Base-by-base conservation (phyloP, 2,888 invertebrate genomes). In the Muscina levida region DNA sequence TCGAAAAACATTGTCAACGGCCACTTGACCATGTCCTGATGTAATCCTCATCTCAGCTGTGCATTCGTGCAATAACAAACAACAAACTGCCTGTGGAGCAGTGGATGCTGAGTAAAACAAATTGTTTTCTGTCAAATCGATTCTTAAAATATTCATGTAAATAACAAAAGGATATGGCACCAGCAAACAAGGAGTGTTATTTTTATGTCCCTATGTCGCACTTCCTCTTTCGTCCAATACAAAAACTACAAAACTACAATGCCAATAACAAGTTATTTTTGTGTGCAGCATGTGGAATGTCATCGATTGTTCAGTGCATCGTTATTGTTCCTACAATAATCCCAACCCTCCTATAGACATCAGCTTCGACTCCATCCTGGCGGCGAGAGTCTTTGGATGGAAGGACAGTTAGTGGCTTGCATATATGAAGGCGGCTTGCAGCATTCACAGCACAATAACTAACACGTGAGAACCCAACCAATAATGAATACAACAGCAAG, bases 131-230 rank as follows among this genome's bases (percentile, higher is more conserved):
- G 57, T 71, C 46, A 46, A 71, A 37, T 13, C 37, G 46, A 59
- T 48, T 71, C 57, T 71, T 59, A 19, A 59, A 71, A 71, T 59
- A 71, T 71, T 71, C 37, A 71, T 59, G 59, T 37, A 48, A 59
- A 71, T 48, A 48, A 48, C 8, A 19, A n/a, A 44, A 44, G n/a
- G 2, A 8, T 13, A 44, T 1, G 19, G 1, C 48, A 46, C 17
- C 48, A 48, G 10, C 48, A 44, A 44, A 11, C 44, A 44, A 44
- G n/a, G 6, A 11, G 2, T 11, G 13, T 2, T 13, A 11, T 44
- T 44, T 4, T 11, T 44, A 37, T 37, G 37, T n/a, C n/a, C n/a
- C n/a, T n/a, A n/a, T n/a, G n/a, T n/a, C n/a, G n/a, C n/a, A n/a
- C n/a, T n/a, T n/a, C n/a, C n/a, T n/a, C n/a, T n/a, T n/a, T n/a